Conservation (phyloP, 2,113 vertebrate species). For the Eidolon helvum region DNA sequence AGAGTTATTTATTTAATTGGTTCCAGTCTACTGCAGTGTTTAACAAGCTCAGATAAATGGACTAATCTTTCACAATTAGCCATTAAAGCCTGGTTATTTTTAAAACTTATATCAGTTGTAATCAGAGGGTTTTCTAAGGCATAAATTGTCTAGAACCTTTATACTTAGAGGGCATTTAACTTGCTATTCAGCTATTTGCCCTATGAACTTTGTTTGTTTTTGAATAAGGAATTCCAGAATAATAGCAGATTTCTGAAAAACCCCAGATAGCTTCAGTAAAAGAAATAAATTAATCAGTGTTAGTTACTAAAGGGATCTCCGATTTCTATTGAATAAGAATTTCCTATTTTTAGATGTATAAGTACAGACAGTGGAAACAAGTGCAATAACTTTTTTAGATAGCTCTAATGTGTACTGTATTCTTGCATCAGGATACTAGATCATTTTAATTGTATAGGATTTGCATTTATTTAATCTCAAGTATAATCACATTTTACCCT, state of each 20-base stretch:
- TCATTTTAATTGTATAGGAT: no score
- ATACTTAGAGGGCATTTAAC: not conserved
- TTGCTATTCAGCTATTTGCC: conserved; percentile 26
- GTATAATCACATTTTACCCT: not conserved
- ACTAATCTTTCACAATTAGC: conserved; percentile 80
- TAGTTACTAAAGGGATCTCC: not conserved
- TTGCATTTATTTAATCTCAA: not conserved
- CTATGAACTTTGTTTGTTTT: conserved; percentile 54
- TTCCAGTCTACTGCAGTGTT: conserved; percentile 80
- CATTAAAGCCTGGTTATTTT: conserved; percentile 75
- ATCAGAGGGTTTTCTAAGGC: conserved; percentile 45
- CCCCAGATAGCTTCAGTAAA: not conserved
- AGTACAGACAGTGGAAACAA: not conserved
- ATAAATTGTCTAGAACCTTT: conserved; percentile 41
- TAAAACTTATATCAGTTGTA: conserved; percentile 17
- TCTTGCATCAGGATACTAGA: not conserved
- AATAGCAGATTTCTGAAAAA: conserved; percentile 23
- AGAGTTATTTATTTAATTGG: conserved; percentile 81
- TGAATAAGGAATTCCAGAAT: conserved; percentile 8
- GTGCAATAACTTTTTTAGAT: not conserved
- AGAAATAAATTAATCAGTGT: not conserved
- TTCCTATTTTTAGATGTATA: not conserved
- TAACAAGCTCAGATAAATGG: conserved; percentile 79
- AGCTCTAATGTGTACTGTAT: fast-evolving
- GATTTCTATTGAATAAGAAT: not conserved